A percentile compares a stretch with the other conserved stretches of the same genome.
These are phyloP conservation scores for Picus viridis DNA, from an alignment of 2,797 vertebrate species.

Conservation along the genomic window DNA sequence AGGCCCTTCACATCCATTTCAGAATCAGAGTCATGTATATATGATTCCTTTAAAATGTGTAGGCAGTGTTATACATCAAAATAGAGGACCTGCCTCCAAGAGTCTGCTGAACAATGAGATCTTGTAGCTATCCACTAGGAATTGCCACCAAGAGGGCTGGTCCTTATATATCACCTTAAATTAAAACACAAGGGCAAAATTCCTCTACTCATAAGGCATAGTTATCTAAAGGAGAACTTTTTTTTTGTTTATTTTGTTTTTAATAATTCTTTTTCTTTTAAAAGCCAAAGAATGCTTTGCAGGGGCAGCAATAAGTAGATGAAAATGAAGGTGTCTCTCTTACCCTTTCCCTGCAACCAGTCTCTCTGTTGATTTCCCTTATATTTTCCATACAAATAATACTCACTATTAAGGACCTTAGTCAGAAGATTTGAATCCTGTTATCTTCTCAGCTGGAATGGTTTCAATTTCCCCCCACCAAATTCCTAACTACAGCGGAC, in stretches of 20 bases:
- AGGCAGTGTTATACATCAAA: fast-evolving
- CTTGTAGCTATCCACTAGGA: neutral
- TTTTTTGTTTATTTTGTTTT: neutral
- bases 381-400: fast-evolving
- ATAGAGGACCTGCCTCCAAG: neutral
- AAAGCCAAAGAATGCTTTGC: neutral
- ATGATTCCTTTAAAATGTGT: fast-evolving
- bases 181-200: neutral
- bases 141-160: neutral
- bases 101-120: fast-evolving
- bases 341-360: neutral
- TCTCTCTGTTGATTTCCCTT: neutral
- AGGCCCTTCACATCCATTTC: neutral
- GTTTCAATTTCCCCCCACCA: neutral
- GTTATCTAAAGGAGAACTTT: neutral
- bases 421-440: neutral
- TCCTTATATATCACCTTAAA: neutral
- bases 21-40: neutral
- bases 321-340: neutral
- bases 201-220: neutral
- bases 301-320: neutral
- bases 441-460: neutral
- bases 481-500: neutral
- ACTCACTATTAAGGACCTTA: neutral
- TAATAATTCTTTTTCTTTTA: neutral